Evolutionary conservation across 2,888 invertebrate species (phyloP).

Genomic region (Drosophila paracracens): DNA sequence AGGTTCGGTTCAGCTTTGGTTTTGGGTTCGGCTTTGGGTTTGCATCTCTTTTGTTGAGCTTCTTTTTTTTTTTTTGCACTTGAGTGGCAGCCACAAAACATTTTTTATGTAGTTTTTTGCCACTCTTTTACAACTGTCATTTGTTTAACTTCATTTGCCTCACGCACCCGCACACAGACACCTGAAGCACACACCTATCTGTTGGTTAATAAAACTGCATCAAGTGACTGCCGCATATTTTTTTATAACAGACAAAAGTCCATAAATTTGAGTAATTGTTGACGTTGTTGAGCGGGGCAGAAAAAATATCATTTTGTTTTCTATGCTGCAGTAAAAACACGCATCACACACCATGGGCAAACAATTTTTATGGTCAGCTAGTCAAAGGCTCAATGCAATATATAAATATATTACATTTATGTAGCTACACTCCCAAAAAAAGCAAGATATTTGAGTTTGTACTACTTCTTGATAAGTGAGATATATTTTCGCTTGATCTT

Average conservation of each 20-base stretch:
- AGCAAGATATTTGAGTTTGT: not conserved
- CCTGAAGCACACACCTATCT: not conserved
- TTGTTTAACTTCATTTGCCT: conserved; percentile 30
- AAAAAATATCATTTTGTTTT: conserved; percentile 14
- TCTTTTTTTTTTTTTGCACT: conserved; percentile 28
- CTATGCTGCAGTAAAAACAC: not conserved
- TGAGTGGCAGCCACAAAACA: conserved; percentile 32
- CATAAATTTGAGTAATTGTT: conserved; percentile 47
- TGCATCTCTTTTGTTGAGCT: conserved; percentile 9
- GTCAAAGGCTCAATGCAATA: not conserved
- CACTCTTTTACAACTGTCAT: conserved; percentile 55
- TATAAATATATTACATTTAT: not conserved
- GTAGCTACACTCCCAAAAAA: too few relatives aligned
- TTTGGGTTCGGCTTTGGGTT: conserved; percentile 14
- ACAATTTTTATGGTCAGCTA: not conserved
- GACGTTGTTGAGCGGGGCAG: conserved; percentile 12
- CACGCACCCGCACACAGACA: conserved; percentile 5
- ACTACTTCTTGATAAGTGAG: not conserved
- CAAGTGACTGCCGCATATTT: conserved; percentile 35
- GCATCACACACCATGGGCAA: not conserved
- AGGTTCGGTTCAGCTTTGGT: conserved; percentile 39
- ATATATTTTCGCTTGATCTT: not conserved
- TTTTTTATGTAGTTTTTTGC: conserved; percentile 64
- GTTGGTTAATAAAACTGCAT: conserved; percentile 36
- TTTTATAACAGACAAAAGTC: conserved; percentile 33